Percentiles rank a stretch among this genome's conserved stretches.
phyloP scores from a whole-genome alignment of 1,140 invertebrate genomes.

The Acyrthosiphon pisum region DNA sequence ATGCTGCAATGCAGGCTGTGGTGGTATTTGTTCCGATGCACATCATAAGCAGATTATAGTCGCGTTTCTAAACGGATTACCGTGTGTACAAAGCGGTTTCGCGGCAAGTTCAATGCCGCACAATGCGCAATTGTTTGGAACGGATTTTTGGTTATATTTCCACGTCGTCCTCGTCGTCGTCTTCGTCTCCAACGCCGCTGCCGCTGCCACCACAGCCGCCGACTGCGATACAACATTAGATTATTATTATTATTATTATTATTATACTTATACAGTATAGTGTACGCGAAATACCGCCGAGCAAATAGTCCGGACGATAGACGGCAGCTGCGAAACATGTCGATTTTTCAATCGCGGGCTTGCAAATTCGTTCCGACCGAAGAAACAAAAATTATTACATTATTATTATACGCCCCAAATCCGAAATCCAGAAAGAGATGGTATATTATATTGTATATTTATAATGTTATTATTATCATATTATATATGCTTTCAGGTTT shows the following conservation, averaged over 20 bases:
- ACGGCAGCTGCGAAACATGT: constrained; percentile 5
- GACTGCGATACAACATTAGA: neutral
- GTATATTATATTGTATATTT: neutral
- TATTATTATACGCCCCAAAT: constrained; percentile 6
- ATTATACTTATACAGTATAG: neutral
- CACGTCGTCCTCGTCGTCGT: neutral
- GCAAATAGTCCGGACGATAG: constrained; percentile 33
- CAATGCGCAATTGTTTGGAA: constrained; percentile 55
- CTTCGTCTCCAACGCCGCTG: neutral
- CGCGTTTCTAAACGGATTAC: constrained; percentile 54
- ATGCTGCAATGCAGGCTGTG: too few relatives aligned
- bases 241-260: neutral
- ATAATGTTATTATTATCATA: constrained; percentile 13
- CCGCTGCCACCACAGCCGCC: too few relatives aligned
- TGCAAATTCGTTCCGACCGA: constrained; percentile 46
- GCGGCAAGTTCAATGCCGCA: constrained; percentile 33
- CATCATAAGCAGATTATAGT: constrained; percentile 37
- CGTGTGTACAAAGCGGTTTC: constrained; percentile 41
- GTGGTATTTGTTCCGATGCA: neutral
- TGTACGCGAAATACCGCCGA: constrained; percentile 42
- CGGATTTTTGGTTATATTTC: constrained; percentile 42
- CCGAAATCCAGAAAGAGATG: neutral
- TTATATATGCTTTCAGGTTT: neutral
- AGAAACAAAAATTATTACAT: constrained; percentile 30
- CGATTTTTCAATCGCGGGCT: constrained; percentile 35